Conservation (phyloP, 2,797 vertebrate genomes). For the Peromyscus attwateri region DNA sequence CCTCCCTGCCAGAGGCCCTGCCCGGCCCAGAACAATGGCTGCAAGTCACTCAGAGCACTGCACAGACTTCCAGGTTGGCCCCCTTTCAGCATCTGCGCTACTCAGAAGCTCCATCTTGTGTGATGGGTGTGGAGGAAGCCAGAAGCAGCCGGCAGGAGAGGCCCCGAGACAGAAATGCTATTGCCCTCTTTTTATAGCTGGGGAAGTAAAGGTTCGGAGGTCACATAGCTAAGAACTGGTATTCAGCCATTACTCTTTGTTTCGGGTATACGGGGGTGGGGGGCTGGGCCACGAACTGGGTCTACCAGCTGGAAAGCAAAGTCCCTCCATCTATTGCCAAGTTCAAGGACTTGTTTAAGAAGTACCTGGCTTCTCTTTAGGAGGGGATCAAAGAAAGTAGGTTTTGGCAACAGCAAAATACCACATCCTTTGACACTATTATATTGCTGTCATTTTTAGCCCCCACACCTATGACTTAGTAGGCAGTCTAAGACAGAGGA, state of each 20-base stretch:
- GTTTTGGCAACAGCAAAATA: background rate
- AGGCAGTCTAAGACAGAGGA: too few species aligned
- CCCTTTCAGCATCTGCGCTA: constrained; percentile 45
- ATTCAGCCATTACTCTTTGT: background rate
- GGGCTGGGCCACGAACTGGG: background rate
- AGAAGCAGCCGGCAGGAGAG: background rate
- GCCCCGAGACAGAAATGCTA: background rate
- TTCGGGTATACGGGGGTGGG: background rate
- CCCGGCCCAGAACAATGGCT: constrained; percentile 49
- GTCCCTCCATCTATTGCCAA: background rate
- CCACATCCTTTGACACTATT: background rate
- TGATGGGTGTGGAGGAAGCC: background rate
- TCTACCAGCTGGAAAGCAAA: constrained; percentile 5
- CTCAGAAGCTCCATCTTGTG: background rate
- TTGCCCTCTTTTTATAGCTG: constrained; percentile 7
- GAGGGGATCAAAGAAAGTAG: background rate
- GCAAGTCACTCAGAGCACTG: background rate
- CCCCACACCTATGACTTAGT: background rate
- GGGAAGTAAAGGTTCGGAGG: constrained; percentile 24
- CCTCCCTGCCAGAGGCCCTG: background rate
- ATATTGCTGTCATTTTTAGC: background rate
- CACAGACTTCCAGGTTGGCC: constrained; percentile 67
- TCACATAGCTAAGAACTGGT: constrained; percentile 34
- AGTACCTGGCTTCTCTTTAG: background rate
- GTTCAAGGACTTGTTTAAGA: background rate